A percentile compares a stretch with the other conserved stretches of the same genome.
phyloP scores from a whole-genome alignment of 2,888 invertebrate genomes.

The Cheilosia variabilis region DNA sequence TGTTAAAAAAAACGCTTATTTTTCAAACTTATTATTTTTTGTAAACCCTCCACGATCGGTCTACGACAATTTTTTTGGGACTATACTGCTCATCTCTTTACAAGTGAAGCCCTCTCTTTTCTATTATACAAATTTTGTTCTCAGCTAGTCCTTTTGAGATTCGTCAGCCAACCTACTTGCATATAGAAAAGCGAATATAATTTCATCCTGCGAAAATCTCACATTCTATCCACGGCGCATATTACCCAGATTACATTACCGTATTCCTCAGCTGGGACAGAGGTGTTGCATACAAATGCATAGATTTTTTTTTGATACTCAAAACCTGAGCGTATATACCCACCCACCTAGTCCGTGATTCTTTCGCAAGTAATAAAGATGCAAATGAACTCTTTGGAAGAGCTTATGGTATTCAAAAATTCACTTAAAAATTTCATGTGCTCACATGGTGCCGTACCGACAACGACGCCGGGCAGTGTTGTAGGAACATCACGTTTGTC shows the following conservation, averaged over 20 bases:
- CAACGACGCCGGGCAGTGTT: not conserved
- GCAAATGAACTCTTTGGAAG: slow-evolving; percentile 52
- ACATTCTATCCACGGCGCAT: slow-evolving; percentile 31
- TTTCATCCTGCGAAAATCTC: slow-evolving; percentile 12
- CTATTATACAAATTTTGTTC: no score
- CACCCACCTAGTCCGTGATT: slow-evolving; percentile 23
- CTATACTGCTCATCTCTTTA: no score
- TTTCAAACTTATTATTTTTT: no score
- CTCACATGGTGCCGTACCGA: slow-evolving; percentile 39
- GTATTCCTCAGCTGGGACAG: slow-evolving; percentile 22
- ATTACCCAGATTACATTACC: slow-evolving; percentile 46
- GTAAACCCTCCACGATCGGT: no score
- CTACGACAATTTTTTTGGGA: no score
- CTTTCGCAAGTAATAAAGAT: slow-evolving; percentile 62
- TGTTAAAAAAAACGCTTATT: no score
- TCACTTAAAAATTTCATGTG: slow-evolving; percentile 58
- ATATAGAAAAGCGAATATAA: slow-evolving; percentile 12
- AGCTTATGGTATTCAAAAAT: slow-evolving; percentile 46
- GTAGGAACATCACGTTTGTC: not conserved
- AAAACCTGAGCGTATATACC: slow-evolving; percentile 4
- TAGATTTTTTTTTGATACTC: slow-evolving; percentile 3
- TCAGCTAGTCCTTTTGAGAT: not conserved
- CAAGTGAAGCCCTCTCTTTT: no score
- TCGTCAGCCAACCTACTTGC: not conserved
- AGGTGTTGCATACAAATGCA: slow-evolving; percentile 56